Evolutionary conservation across 2,113 vertebrate species (phyloP).

Genomic region (Dissostichus mawsoni): DNA sequence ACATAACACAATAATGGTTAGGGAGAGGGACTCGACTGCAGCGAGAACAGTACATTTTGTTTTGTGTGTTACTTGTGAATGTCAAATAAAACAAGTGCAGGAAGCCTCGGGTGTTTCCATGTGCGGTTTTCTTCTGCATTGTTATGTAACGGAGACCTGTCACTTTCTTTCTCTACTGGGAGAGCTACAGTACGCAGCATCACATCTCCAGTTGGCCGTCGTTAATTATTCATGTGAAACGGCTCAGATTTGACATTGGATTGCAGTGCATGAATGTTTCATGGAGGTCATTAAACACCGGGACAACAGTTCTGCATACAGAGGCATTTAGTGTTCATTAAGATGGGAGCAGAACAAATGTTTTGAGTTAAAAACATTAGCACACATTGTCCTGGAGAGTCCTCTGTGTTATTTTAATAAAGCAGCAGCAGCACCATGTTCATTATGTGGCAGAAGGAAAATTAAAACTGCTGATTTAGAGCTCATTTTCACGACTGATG

Average conservation of each 20-base stretch:
- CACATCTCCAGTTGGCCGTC: conserved; percentile 21
- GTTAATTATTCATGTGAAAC: conserved; percentile 55
- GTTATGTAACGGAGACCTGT: conserved; percentile 52
- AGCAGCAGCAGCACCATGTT: background rate
- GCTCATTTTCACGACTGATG: background rate
- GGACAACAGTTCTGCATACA: conserved; percentile 7
- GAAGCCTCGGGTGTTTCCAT: conserved; percentile 34
- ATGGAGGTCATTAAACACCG: conserved; percentile 24
- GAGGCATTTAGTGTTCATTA: background rate
- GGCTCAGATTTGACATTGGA: conserved; percentile 42
- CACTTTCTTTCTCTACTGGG: conserved; percentile 19
- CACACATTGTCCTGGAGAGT: background rate
- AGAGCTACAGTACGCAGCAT: conserved; percentile 16
- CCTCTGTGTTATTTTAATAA: conserved; percentile 1
- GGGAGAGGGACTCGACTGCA: conserved; percentile 33
- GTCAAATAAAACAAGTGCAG: conserved; percentile 73
- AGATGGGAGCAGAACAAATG: conserved; percentile 5
- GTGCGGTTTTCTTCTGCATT: conserved; percentile 34
- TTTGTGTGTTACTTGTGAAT: conserved; percentile 53
- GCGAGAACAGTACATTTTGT: conserved; percentile 48
- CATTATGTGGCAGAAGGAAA: background rate
- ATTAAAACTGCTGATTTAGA: background rate
- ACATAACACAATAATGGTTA: conserved; percentile 45
- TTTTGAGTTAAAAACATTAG: conserved; percentile 7
- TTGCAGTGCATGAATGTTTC: conserved; percentile 39